Percentiles rank a stretch among this genome's conserved stretches.
Conservation (phyloP, 1,140 invertebrate genomes). For the Coelopa frigida region DNA sequence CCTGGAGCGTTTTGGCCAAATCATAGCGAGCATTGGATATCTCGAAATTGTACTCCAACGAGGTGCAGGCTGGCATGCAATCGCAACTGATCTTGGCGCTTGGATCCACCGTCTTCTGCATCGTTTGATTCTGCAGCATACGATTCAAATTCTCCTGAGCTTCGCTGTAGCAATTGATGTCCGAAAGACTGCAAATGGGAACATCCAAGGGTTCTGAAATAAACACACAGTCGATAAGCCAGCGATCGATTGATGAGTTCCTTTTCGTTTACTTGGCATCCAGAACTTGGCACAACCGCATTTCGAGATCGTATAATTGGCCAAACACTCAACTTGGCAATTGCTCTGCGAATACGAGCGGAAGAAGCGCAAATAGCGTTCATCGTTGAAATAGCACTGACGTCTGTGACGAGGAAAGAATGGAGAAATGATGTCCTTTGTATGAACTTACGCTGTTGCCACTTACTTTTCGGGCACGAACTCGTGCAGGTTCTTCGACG, state of each 20-base stretch:
- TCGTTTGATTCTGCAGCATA: conserved; percentile 29
- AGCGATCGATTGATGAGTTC: neutral
- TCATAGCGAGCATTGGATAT: conserved; percentile 51
- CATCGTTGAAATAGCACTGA: conserved; percentile 56
- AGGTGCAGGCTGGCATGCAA: conserved; percentile 60
- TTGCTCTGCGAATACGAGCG: conserved; percentile 67
- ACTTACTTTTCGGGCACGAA: conserved; percentile 49
- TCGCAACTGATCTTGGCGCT: conserved; percentile 45
- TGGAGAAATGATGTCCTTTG: neutral
- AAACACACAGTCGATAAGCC: neutral
- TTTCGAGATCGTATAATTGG: conserved; percentile 59
- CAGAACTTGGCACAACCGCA: conserved; percentile 62
- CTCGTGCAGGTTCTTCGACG: conserved; percentile 49
- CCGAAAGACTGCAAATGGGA: conserved; percentile 23
- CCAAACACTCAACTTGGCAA: conserved; percentile 66
- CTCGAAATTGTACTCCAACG: conserved; percentile 58
- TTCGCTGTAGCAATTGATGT: conserved; percentile 34
- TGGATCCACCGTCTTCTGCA: conserved; percentile 20
- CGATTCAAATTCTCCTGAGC: conserved; percentile 35
- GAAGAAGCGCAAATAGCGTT: conserved; percentile 55
- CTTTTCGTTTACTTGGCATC: conserved; percentile 54
- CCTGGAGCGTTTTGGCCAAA: conserved; percentile 24
- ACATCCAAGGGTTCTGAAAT: conserved; percentile 26
- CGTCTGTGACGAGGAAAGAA: conserved; percentile 43
- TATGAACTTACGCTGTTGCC: neutral